Evolutionary conservation across 2,888 invertebrate genomes (phyloP).

Genomic region (Acanthosoma haemorrhoidale): DNA sequence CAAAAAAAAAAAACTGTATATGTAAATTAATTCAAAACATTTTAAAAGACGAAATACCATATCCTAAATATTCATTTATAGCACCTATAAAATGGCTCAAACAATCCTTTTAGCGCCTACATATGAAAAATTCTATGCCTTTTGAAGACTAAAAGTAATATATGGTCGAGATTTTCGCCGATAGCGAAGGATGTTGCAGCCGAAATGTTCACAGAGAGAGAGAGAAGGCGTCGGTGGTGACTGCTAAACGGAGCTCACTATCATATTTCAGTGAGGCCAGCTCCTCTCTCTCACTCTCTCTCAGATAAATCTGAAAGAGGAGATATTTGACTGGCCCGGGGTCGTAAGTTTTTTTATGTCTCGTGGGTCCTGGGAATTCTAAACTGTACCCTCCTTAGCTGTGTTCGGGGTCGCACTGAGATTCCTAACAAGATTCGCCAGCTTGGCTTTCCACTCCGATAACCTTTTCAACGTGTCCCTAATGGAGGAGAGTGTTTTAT

Average conservation of each 20-base stretch:
- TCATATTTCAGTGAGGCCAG: slow-evolving; percentile 3
- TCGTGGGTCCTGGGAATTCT: neutral
- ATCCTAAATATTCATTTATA: too few relatives aligned
- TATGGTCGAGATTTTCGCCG: too few relatives aligned
- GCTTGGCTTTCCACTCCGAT: neutral
- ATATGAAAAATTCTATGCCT: too few relatives aligned
- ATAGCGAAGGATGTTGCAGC: neutral
- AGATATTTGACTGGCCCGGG: neutral
- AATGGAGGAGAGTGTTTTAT: neutral
- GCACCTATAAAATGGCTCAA: too few relatives aligned
- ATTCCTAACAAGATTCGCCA: neutral
- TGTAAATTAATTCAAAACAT: too few relatives aligned
- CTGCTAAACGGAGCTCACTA: slow-evolving; percentile 1
- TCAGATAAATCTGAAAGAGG: slow-evolving; percentile 3
- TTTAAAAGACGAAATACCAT: too few relatives aligned
- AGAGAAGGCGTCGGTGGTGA: neutral
- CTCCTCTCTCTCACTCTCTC: too few relatives aligned
- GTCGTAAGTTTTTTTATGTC: neutral
- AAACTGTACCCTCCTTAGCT: neutral
- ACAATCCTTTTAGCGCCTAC: too few relatives aligned
- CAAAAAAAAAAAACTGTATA: too few relatives aligned
- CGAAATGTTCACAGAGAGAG: neutral
- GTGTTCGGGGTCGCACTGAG: neutral
- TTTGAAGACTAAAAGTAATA: too few relatives aligned
- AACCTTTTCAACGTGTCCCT: neutral